phyloP scores from a whole-genome alignment of 37 sponge, comb jelly and placozoan species.

The Amphimedon queenslandica region DNA sequence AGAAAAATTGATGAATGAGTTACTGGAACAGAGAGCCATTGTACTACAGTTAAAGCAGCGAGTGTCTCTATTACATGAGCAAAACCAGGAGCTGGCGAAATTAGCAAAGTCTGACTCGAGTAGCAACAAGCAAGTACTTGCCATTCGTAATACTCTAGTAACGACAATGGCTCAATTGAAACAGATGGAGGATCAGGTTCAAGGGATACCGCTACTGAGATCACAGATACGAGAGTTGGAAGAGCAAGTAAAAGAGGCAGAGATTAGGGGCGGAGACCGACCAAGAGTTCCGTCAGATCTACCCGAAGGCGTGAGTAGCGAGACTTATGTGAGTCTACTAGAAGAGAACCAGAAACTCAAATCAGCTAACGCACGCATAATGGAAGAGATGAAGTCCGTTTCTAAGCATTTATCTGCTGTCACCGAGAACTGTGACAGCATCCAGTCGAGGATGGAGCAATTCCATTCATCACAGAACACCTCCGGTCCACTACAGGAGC shows the following conservation, averaged over 20 bases:
- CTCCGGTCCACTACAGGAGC: slow-evolving; percentile 5
- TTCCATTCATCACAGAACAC: slow-evolving; percentile 20
- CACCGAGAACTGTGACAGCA: slow-evolving; percentile 7
- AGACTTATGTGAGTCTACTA: slow-evolving; percentile 6
- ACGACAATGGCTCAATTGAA: slow-evolving; percentile 60
- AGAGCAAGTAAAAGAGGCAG: neutral
- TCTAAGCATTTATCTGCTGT: slow-evolving; percentile 8
- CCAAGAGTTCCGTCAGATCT: neutral
- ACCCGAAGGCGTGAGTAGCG: slow-evolving; percentile 20
- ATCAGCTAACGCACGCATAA: slow-evolving; percentile 6
- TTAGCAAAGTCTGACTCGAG: slow-evolving; percentile 7
- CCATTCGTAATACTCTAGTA: slow-evolving; percentile 48
- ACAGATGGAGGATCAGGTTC: slow-evolving; percentile 43
- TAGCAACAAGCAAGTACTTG: slow-evolving; percentile 11
- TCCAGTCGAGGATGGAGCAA: slow-evolving; percentile 35
- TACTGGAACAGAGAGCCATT: slow-evolving; percentile 30
- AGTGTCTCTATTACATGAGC: slow-evolving; percentile 49
- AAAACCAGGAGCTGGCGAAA: slow-evolving; percentile 45
- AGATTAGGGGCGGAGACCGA: neutral
- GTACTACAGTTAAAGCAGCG: slow-evolving; percentile 47
- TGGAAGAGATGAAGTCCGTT: slow-evolving; percentile 3
- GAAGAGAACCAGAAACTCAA: slow-evolving; percentile 34
- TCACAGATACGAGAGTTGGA: slow-evolving; percentile 17
- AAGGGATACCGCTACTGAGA: slow-evolving; percentile 42
- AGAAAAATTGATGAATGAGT: slow-evolving; percentile 20